These are phyloP conservation scores for Stichopus chloronotus DNA, from an alignment of 35 echinoderm and acorn worm genomes.

Conservation along the genomic window DNA sequence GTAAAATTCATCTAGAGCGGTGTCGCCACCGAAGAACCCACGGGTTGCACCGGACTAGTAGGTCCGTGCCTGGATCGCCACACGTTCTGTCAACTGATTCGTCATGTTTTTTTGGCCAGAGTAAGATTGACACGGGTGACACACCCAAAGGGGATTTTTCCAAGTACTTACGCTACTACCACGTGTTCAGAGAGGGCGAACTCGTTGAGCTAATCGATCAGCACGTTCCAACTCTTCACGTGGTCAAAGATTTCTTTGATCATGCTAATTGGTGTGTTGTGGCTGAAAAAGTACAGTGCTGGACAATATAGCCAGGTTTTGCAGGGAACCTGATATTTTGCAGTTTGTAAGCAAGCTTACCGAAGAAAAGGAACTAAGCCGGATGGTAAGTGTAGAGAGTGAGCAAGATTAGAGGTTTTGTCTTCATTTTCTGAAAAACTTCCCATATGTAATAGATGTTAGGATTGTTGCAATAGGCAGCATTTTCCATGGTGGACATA, in stretches of 20 bases:
- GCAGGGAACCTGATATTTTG: neutral
- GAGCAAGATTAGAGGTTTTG: no score
- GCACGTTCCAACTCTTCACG: conserved; percentile 81
- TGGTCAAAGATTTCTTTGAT: conserved; percentile 83
- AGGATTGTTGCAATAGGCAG: no score
- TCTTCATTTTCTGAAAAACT: no score
- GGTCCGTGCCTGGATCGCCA: neutral
- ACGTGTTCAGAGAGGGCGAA: conserved; percentile 97
- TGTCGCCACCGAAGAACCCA: neutral
- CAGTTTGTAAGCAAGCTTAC: neutral
- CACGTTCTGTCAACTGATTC: neutral
- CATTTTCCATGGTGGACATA: no score
- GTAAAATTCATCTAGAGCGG: neutral
- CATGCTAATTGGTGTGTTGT: conserved; percentile 99
- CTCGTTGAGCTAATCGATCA: conserved; percentile 84
- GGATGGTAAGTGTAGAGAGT: neutral
- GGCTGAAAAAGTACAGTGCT: conserved; percentile 95
- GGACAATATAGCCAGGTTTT: conserved; percentile 71
- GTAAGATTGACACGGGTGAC: neutral
- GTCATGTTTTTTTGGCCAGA: neutral
- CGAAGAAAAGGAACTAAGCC: neutral
- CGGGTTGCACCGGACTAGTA: neutral
- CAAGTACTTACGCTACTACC: conserved; percentile 84
- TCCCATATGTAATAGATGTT: no score
- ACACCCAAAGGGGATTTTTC: conserved; percentile 62